Percentiles rank a stretch among this genome's conserved stretches.
Conservation (phyloP, 2,797 vertebrate species). For the Syndactyla subalaris region DNA sequence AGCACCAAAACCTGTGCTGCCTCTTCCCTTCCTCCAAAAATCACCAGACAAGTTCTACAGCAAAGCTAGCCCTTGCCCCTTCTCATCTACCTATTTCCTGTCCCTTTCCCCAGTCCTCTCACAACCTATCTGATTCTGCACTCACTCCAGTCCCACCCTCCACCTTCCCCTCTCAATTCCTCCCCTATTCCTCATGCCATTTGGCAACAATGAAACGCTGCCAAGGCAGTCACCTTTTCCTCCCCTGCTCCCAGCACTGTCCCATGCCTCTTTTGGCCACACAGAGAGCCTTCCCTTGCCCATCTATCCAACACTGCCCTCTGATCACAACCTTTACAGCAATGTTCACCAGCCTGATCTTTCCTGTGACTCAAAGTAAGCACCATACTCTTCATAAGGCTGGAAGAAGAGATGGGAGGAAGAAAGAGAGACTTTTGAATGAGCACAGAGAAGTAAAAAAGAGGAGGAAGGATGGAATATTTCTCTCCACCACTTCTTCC, state of each 20-base stretch:
- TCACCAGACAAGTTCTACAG: neutral
- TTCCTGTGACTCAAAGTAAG: neutral
- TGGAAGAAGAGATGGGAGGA: neutral
- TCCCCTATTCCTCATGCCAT: neutral
- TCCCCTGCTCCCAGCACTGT: neutral
- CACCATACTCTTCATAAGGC: neutral
- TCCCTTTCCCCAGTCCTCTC: neutral
- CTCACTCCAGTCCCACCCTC: neutral
- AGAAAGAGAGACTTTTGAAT: neutral
- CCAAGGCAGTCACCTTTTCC: neutral
- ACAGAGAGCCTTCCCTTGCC: neutral
- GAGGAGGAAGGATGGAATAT: neutral
- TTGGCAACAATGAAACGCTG: neutral
- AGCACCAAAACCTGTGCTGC: neutral
- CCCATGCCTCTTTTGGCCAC: neutral
- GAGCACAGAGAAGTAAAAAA: neutral
- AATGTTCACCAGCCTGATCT: fast-evolving
- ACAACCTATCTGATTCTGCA: neutral
- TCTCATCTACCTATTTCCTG: neutral
- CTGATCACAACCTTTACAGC: neutral
- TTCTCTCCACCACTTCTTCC: neutral
- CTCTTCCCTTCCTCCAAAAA: neutral
- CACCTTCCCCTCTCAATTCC: neutral
- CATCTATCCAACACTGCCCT: neutral
- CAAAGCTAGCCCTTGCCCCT: neutral